Evolutionary conservation across 2,113 vertebrate species (phyloP), one percentile per base, ranked within the genome.

Genomic region (Sapajus apella): DNA sequence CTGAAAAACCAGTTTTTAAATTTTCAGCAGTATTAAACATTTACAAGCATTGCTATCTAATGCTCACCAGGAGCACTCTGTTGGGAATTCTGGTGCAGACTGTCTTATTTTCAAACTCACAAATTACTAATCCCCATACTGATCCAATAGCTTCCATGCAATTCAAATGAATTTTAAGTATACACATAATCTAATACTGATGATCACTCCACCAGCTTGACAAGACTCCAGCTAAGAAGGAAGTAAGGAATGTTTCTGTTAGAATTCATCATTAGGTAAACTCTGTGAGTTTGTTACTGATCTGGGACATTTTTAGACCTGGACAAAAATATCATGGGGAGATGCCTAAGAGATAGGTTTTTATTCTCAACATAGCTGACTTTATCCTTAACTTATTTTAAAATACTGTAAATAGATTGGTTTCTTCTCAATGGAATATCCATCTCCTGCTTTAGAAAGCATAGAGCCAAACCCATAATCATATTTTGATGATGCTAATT

Each of bases 11-110:
- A 37, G 45, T 55, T 84, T 84, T 55, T 81, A 47, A 85, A 14
- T 52, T 91, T 81, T 94, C 23, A 86, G 47, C 1, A 25, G 20
- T 37, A 66, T 88, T 91, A 85, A 88, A 70, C 55, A 81, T 81
- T 90, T 61, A 56, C 16, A 93, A 10, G 13, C 18, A 30, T 18
- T 6, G 35, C 68, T 47, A 35, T 80, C 68, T 58, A 9, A 2
- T 13, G 35, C 5, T 32, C 18, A 13, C 45, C 11, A 25, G 45
- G 20, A 72, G 9, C 16, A 3, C 9, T 0, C 56, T 56, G 7
- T 30, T 43, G 43, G 55, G 55, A 84, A 47, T 32, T 17, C 27
- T 79, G 6, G 21, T 16, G 20, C 43, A n/a, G 37, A 64, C 0
- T 7, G 11, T 16, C 11, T 10, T 81, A 16, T 21, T 47, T 81